Conservation (phyloP, 30 jellyfish, hydroid and myxozoan genomes). For the Catostylus mosaicus region DNA sequence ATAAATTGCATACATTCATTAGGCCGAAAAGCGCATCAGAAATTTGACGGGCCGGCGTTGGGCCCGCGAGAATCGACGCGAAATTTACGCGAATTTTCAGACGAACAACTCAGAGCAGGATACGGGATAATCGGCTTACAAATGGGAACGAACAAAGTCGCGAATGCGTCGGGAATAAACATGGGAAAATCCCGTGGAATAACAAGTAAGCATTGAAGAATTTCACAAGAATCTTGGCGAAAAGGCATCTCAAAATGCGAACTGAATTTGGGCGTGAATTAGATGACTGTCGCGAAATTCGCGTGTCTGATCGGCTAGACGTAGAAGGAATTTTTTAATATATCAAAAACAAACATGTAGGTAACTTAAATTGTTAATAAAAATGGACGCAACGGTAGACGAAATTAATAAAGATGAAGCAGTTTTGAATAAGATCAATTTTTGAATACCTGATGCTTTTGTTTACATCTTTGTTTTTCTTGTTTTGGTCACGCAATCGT, state of each 20-base stretch:
- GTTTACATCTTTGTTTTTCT: not conserved
- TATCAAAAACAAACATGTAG: not conserved
- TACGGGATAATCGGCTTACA: slow-evolving; percentile 88
- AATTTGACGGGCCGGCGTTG: slow-evolving; percentile 81
- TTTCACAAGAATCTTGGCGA: not conserved
- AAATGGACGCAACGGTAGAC: not conserved
- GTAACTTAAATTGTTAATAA: not conserved
- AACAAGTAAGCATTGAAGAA: slow-evolving; percentile 14
- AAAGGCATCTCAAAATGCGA: not conserved
- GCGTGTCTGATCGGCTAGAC: not conserved
- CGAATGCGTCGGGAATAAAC: slow-evolving; percentile 24
- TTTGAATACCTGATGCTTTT: not conserved
- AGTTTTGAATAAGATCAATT: not conserved
- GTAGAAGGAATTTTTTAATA: not conserved
- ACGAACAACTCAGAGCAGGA: slow-evolving; percentile 90
- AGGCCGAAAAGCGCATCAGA: slow-evolving; percentile 87
- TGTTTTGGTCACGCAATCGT: not conserved
- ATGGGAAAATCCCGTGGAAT: slow-evolving; percentile 6
- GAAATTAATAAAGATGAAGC: too few species aligned
- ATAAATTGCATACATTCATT: slow-evolving; percentile 83
- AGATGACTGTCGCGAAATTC: not conserved
- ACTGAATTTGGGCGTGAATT: not conserved
- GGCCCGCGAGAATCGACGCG: slow-evolving; percentile 94
- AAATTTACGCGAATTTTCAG: slow-evolving; percentile 81
- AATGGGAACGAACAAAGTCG: slow-evolving; percentile 95